phyloP scores from a whole-genome alignment of 1,140 invertebrate genomes.

The Epicauta chinensis region DNA sequence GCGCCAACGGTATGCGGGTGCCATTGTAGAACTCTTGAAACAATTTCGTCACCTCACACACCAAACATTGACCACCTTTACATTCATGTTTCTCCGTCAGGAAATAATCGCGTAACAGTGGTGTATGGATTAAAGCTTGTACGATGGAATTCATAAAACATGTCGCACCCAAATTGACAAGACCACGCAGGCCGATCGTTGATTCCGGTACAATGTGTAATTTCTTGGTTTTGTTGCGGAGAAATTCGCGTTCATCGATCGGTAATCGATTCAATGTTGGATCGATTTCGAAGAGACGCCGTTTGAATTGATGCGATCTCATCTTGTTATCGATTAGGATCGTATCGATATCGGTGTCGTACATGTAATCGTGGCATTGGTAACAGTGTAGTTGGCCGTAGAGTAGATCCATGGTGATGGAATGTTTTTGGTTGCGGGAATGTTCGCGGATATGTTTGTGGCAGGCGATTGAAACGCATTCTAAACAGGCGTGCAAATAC shows the following conservation, averaged over 20 bases:
- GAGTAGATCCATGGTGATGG: slow-evolving; percentile 76
- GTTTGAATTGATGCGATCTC: slow-evolving; percentile 33
- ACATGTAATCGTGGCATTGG: slow-evolving; percentile 84
- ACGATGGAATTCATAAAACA: slow-evolving; percentile 99
- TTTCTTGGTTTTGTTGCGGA: slow-evolving; percentile 64
- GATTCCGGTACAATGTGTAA: slow-evolving; percentile 74
- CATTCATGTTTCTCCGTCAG: slow-evolving; percentile 87
- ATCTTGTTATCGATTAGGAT: slow-evolving; percentile 44
- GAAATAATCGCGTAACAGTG: slow-evolving; percentile 91
- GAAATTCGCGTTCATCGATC: slow-evolving; percentile 61
- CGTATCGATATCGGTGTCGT: slow-evolving; percentile 44
- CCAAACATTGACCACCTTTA: slow-evolving; percentile 68
- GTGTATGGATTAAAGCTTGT: slow-evolving; percentile 91
- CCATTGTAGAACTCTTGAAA: slow-evolving; percentile 89
- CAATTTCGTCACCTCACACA: slow-evolving; percentile 85
- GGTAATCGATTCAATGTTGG: slow-evolving; percentile 68
- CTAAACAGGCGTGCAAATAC: slow-evolving; percentile 80
- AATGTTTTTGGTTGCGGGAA: slow-evolving; percentile 71
- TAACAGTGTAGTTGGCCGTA: slow-evolving; percentile 90
- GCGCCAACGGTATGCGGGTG: slow-evolving; percentile 75
- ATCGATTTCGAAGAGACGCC: slow-evolving; percentile 36
- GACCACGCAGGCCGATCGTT: slow-evolving; percentile 81
- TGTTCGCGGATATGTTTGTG: slow-evolving; percentile 84
- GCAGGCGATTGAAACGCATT: slow-evolving; percentile 90
- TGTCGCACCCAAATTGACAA: slow-evolving; percentile 96